phyloP scores from a whole-genome alignment of 2,797 vertebrate species.

The Hyperoplus lanceolatus region DNA sequence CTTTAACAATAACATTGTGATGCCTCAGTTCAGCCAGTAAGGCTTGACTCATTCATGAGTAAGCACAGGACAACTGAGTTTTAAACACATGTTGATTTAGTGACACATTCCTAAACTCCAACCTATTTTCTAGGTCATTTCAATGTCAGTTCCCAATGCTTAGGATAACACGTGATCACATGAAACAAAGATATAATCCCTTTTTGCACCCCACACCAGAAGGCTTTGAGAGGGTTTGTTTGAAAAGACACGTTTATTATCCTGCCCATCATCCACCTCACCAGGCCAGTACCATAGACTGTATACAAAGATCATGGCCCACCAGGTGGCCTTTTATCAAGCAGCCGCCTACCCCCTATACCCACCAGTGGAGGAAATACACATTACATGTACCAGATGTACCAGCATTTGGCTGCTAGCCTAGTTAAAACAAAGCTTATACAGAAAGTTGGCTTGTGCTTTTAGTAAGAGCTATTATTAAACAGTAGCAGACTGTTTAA shows the following conservation, averaged over 20 bases:
- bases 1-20: conserved; percentile 16
- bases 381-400: conserved; percentile 41
- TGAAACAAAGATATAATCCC: conserved; percentile 1
- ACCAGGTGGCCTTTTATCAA: conserved; percentile 54
- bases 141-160: neutral
- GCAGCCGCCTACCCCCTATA: conserved; percentile 11
- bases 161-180: neutral
- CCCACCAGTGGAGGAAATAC: conserved; percentile 36
- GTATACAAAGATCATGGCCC: neutral
- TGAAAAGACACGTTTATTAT: conserved; percentile 40
- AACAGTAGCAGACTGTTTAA: neutral
- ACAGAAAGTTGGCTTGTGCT: conserved; percentile 17
- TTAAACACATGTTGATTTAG: neutral
- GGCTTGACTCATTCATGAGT: neutral
- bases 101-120: neutral
- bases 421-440: neutral
- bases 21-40: conserved; percentile 2
- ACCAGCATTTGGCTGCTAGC: conserved; percentile 1
- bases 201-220: conserved; percentile 8
- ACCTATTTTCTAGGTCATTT: neutral
- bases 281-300: conserved; percentile 10
- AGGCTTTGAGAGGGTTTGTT: conserved; percentile 31
- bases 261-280: conserved; percentile 35
- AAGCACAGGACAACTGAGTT: neutral
- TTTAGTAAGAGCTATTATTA: conserved; percentile 14